Conservation (phyloP, 2,888 invertebrate genomes). For the Brachynemurus nebulosus region DNA sequence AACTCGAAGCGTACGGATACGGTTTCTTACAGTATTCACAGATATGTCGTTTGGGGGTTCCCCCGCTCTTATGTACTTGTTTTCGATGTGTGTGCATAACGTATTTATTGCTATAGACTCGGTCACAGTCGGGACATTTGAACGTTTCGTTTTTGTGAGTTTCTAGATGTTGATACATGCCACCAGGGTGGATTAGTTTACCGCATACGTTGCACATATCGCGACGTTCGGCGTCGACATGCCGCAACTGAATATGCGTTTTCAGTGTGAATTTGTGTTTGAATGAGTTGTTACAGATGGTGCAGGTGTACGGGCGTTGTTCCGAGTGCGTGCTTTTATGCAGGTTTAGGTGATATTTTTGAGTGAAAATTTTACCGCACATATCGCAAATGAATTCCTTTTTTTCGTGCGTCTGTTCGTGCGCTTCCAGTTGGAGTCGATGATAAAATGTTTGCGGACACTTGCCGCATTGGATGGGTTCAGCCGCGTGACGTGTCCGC, state of each 20-base stretch:
- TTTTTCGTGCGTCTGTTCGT: constrained; percentile 2
- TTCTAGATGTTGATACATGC: not conserved
- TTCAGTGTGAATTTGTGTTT: constrained; percentile 4
- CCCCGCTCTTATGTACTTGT: not conserved
- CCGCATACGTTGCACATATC: constrained; percentile 2
- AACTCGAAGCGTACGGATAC: not conserved
- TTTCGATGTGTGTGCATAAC: not conserved
- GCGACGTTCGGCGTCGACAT: not conserved
- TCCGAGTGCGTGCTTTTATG: constrained; percentile 4
- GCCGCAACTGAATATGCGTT: not conserved
- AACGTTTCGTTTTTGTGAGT: not conserved
- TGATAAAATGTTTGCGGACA: constrained; percentile 5
- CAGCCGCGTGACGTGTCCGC: not conserved
- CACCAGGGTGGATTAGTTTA: not conserved
- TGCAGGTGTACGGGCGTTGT: constrained; percentile 3
- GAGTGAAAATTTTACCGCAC: constrained; percentile 4
- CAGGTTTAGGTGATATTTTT: constrained; percentile 4
- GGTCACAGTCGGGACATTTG: not conserved
- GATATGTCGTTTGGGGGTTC: not conserved
- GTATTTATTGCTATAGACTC: not conserved
- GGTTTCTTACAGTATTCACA: not conserved
- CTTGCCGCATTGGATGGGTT: not conserved
- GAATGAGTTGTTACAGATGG: constrained; percentile 4
- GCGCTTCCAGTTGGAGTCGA: constrained; percentile 2
- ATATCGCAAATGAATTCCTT: constrained; percentile 3